Base-by-base conservation (phyloP, 2,888 invertebrate genomes). In the Drosophila bunnanda region DNA sequence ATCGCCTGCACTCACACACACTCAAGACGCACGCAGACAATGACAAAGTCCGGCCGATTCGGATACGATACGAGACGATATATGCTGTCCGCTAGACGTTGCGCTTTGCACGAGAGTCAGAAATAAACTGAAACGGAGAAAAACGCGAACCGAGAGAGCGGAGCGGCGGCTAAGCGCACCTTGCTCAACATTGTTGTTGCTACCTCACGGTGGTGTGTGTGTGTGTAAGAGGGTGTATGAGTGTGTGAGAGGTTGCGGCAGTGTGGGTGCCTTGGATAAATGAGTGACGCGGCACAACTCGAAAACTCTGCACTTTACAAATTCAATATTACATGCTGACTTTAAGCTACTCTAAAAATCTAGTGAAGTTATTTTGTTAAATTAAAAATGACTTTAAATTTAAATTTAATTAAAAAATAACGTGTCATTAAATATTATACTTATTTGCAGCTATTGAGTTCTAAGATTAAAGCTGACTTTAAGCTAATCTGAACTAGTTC, bases 101-200 rank as follows among this genome's bases (percentile, higher is more conserved):
- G 88, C 83, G 83, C 80, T 80, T 88, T 81, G 89, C 80, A 90
- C 90, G 90, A 90, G 89, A 90, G 91, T 73, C 84, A 89, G 90
- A 88, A 80, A 89, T 84, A 86, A 90, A 90, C 90, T 91, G 88
- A 90, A 80, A 75, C 82, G 67, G 83, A 53, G 78, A 64, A 74
- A 83, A 69, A 65, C 50, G 15, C 43, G 62, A 71, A 56, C 38
- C 48, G 76, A 54, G 71, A 76, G 76, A 76, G 77, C 62, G 59
- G 69, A 76, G 77, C 65, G 61, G 61, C 69, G 77, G 78, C 80
- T 89, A 84, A 90, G 88, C 90, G 89, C 80, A 88, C 87, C 90
- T 91, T 80, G 76, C 81, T 79, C 80, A 85, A 76, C 81, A 77
- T 83, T 87, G 79, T 80, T 83, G 67, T 80, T 76, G 79, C 73